Evolutionary conservation across 2,113 vertebrate genomes (phyloP), one percentile per base, ranked within the genome.

Genomic region (Bubo scandiacus): DNA sequence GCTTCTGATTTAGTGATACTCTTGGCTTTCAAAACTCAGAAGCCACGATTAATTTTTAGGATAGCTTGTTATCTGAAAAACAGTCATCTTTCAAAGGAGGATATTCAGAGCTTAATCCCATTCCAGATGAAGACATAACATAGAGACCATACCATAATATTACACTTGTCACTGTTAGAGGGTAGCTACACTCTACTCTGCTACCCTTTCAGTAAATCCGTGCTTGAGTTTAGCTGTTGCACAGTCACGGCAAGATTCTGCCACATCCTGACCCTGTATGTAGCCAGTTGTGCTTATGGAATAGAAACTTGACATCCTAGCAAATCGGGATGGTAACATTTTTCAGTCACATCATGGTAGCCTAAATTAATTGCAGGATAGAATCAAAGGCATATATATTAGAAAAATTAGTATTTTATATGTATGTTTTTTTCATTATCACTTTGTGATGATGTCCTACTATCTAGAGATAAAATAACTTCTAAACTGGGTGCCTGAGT

Each of bases 271-370:
- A 42, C 34, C 30, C n/a, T 54, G 1, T 15, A 15, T 18, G 32
- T 43, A 80, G 27, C n/a, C 38, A n/a, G 29, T 25, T 40, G 11
- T 66, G 42, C 49, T 18, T 72, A 16, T 62, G 34, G 54, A 61
- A 72, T 38, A 54, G 52, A 65, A 75, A 65, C 30, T 15, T 36
- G 57, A 55, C 22, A 36, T 70, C 22, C 16, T 34, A 59, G 22
- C 0, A 5, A 65, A 40, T 25, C 0, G 4, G 20, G 12, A 49
- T 9, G 10, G 17, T 30, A n/a, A 6, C 12, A 13, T 62, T 78
- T 85, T 81, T 29, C 29, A 71, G 19, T 51, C 17, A 43, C 10
- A 38, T 70, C 14, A 17, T 21, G 15, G 25, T 26, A 47, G 21
- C 59, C 54, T 80, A 71, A 49, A 81, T 54, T 61, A 81, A 27